Evolutionary conservation across 2,888 invertebrate genomes (phyloP).

Genomic region (Oligia latruncula): DNA sequence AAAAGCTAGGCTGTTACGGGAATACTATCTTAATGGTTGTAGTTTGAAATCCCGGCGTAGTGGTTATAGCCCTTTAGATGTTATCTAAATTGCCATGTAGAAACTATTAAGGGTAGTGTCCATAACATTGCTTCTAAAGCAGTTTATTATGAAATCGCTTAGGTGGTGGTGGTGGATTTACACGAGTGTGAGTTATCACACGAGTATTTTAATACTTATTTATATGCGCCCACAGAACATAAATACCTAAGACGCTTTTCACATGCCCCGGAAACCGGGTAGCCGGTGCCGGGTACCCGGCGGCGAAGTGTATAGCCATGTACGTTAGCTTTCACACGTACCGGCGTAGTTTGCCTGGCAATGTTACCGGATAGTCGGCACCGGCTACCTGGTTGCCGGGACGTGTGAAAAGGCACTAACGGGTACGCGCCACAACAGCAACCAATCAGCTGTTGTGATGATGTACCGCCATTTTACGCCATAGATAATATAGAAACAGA

Average conservation of each 20-base stretch:
- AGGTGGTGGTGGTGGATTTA: too few relatives aligned
- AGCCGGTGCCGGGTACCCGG: too few relatives aligned
- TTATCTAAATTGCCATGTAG: conserved; percentile 38
- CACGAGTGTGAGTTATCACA: neutral
- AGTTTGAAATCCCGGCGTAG: conserved; percentile 41
- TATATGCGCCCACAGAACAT: neutral
- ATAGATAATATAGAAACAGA: neutral
- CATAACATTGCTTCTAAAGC: neutral
- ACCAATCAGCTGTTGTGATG: neutral
- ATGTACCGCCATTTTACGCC: neutral
- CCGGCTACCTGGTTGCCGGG: too few relatives aligned
- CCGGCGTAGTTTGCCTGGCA: too few relatives aligned
- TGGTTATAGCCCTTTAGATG: conserved; percentile 43
- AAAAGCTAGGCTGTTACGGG: conserved; percentile 28
- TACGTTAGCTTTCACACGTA: too few relatives aligned
- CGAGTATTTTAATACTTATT: neutral
- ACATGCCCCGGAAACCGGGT: too few relatives aligned
- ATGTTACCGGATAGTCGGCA: too few relatives aligned
- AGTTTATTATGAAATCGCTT: neutral
- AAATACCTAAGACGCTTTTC: too few relatives aligned
- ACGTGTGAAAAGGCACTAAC: too few relatives aligned
- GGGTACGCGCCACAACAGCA: neutral
- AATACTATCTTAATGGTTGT: conserved; percentile 44
- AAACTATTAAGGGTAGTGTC: conserved; percentile 18
- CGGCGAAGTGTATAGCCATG: too few relatives aligned